These are phyloP conservation scores for Caenorhabditis afra DNA, from an alignment of 2,888 invertebrate species.

Conservation along the genomic window DNA sequence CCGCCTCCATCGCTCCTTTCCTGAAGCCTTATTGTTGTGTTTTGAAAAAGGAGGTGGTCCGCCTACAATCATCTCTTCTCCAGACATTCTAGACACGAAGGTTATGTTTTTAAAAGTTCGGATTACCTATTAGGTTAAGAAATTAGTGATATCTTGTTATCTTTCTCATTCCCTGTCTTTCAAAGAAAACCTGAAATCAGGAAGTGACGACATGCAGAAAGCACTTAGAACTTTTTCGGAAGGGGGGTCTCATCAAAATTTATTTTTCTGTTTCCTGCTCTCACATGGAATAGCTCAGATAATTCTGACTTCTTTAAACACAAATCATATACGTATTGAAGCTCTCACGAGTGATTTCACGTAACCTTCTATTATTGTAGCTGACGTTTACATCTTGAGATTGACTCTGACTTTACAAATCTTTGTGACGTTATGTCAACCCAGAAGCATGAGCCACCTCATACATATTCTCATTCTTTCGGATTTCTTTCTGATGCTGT, in stretches of 20 bases:
- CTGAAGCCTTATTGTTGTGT: no score
- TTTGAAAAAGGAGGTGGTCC: no score
- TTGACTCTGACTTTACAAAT: constrained; percentile 17
- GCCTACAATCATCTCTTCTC: no score
- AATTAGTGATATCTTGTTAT: no score
- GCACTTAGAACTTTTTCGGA: constrained; percentile 1
- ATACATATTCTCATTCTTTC: neutral
- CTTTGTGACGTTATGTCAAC: no score
- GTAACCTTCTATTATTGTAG: constrained; percentile 1
- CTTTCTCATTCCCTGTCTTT: no score
- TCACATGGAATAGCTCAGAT: no score
- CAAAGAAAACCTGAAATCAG: neutral
- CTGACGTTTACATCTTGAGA: constrained; percentile 27
- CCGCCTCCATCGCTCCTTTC: no score
- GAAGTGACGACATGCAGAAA: constrained; percentile 15
- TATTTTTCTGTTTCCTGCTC: constrained; percentile 3
- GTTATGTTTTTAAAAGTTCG: no score
- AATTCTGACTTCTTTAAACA: neutral
- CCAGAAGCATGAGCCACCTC: neutral
- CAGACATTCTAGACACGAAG: no score
- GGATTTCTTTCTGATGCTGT: neutral
- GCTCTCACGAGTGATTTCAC: neutral
- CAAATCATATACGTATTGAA: neutral
- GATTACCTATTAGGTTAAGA: no score
- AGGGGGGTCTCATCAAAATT: neutral